Percentiles rank a stretch among this genome's conserved stretches.
These are phyloP conservation scores for Thera britannica DNA, from an alignment of 2,888 invertebrate species.

Conservation along the genomic window DNA sequence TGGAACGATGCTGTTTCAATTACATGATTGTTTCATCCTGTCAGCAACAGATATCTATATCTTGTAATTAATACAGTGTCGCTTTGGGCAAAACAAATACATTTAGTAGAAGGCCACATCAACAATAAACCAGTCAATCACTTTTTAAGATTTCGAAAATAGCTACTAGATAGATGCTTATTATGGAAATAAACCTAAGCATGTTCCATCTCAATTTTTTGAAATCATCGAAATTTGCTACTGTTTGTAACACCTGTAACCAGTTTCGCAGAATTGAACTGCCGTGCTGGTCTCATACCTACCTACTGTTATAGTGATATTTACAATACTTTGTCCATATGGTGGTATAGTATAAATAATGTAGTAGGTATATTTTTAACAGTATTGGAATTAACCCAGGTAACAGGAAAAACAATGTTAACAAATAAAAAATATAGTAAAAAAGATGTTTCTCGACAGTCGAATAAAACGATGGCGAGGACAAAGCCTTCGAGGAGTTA, in stretches of 20 bases:
- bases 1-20: conserved; percentile 20
- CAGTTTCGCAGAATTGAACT: too few relatives aligned
- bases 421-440: background rate
- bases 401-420: too few relatives aligned
- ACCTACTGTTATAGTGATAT: too few relatives aligned
- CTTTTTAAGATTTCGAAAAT: background rate
- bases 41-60: background rate
- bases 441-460: conserved; percentile 41
- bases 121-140: background rate
- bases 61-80: background rate
- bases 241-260: too few relatives aligned
- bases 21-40: conserved; percentile 20
- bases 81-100: conserved; percentile 1
- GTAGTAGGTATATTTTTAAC: too few relatives aligned
- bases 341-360: too few relatives aligned
- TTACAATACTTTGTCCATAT: too few relatives aligned
- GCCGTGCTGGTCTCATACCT: too few relatives aligned
- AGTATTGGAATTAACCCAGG: too few relatives aligned
- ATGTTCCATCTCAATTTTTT: too few relatives aligned
- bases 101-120: background rate
- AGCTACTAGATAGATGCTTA: background rate
- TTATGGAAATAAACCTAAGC: background rate
- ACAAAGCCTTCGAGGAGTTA: conserved; percentile 69
- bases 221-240: too few relatives aligned
- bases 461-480: conserved; percentile 65